A percentile compares a stretch with the other conserved stretches of the same genome.
These are phyloP conservation scores for Lypha dubia DNA, from an alignment of 2,888 invertebrate genomes.

Conservation along the genomic window DNA sequence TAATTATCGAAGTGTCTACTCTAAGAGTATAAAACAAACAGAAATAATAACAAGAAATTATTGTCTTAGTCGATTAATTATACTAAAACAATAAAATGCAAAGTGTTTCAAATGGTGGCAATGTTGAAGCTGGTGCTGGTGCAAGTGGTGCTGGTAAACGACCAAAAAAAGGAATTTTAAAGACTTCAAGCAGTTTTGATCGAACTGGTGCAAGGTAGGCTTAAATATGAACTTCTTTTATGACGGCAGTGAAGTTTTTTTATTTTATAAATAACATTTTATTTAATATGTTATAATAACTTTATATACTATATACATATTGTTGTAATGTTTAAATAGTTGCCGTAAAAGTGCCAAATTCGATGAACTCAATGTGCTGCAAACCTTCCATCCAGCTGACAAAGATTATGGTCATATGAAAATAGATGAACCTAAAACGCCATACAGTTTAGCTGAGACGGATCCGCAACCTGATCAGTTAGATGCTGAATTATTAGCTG, in stretches of 20 bases:
- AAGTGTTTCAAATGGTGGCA: constrained; percentile 67
- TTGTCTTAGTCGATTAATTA: constrained; percentile 5
- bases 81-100: constrained; percentile 55
- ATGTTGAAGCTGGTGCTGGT: constrained; percentile 48
- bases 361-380: constrained; percentile 99
- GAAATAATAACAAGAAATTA: neutral
- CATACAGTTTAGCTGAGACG: constrained; percentile 87
- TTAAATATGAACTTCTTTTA: neutral
- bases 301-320: neutral
- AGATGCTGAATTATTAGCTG: constrained; percentile 90
- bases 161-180: constrained; percentile 91
- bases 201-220: constrained; percentile 84
- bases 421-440: constrained; percentile 98
- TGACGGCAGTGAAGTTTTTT: neutral
- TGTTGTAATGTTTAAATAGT: constrained; percentile 74
- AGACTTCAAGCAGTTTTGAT: constrained; percentile 96
- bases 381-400: constrained; percentile 97
- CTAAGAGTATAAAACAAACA: constrained; percentile 2
- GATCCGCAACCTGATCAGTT: constrained; percentile 85
- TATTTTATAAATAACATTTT: neutral
- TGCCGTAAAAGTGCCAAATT: constrained; percentile 90
- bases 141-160: constrained; percentile 61
- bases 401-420: constrained; percentile 99
- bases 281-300: too few relatives aligned
- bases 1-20: constrained; percentile 21